Base-by-base conservation (phyloP, 2,888 invertebrate genomes). In the Neoascia interrupta region DNA sequence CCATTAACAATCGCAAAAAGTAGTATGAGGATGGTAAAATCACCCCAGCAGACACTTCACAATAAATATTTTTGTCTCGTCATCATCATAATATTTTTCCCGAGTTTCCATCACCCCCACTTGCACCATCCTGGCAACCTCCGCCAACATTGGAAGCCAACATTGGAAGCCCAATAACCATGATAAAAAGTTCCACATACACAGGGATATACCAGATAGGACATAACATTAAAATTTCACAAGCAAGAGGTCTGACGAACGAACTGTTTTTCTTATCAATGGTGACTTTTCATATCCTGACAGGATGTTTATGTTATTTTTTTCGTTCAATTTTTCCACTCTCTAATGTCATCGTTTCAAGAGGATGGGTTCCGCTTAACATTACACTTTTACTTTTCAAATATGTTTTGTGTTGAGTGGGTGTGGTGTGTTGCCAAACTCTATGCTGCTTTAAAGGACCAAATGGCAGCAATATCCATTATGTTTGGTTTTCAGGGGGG, bases 51-150 rank as follows among this genome's bases (percentile, higher is more conserved):
- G 74, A 54, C 28, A 68, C 43, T 75, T 75, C 54, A 53, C 43
- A 43, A 76, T 70, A 76, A 70, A 70, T 70, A 76, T 76, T n/a
- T n/a, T 64, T 63, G 75, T 76, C 70, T 64, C 75, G 58, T 76
- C 69, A 69, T 64, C 68, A 63, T 58, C 53, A 76, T 58, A 76
- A 76, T 64, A 76, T 61, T 63, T 68, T 53, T 16, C 63, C 58
- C 39, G 26, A 26, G 60, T 28, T 70, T 69, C 54, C 74, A 47
- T 69, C 31, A 6, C 4, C 8, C n/a, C n/a, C 4, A 31, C 18
- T 39, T 36, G 49, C 15, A 6, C n/a, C n/a, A 26, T 36, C 19
- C 43, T 10, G 43, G 10, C 49, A 54, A 16, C 16, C 21, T n/a
- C 26, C 39, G 8, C 28, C 16, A 21, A 4, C 43, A 10, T n/a